Evolutionary conservation across 2,113 vertebrate genomes (phyloP), one percentile per base, ranked within the genome.

Genomic region (Podarcis muralis): DNA sequence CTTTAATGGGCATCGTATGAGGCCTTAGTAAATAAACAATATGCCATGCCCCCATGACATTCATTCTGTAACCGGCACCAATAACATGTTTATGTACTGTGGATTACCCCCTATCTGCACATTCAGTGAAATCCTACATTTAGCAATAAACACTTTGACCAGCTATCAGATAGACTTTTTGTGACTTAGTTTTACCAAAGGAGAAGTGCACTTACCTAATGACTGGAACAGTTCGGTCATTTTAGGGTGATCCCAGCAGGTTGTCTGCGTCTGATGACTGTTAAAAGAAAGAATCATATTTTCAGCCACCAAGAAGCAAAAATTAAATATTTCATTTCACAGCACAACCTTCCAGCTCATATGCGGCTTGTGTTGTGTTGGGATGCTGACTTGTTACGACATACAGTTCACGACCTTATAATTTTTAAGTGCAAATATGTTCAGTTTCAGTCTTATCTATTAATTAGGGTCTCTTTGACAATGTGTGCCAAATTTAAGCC

Each of bases 161-260:
- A 83, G 6, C 7, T 20, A 75, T 25, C 9, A 76, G 35, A 84
- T 13, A 66, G 87, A 85, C 62, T 84, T 35, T 25, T 84, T n/a
- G 1, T 16, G 32, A 85, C 18, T 27, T 16, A 20, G 80, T 81
- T 72, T 66, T 86, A 86, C 84, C 82, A 86, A 66, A 93, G 22
- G 25, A 89, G 37, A 87, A 94, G 59, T 35, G 25, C 6, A 95
- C 97, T 97, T 95, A 99, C 98, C 98, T 83, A 99, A 96, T n/a
- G 98, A 98, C 69, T 98, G 98, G 95, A 99, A 99, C 43, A 99
- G 98, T 79, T 99, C 98, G 0, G 97, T 98, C 98, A 99, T 99
- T 97, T 98, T 99, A 76, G 98, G 98, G 95, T 99, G 98, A 95
- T 99, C 98, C 98, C 98, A 99, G 93, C 98, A 98, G 81, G 98